phyloP scores from a whole-genome alignment of 2,797 vertebrate genomes.

The Pangasius larnaudii region DNA sequence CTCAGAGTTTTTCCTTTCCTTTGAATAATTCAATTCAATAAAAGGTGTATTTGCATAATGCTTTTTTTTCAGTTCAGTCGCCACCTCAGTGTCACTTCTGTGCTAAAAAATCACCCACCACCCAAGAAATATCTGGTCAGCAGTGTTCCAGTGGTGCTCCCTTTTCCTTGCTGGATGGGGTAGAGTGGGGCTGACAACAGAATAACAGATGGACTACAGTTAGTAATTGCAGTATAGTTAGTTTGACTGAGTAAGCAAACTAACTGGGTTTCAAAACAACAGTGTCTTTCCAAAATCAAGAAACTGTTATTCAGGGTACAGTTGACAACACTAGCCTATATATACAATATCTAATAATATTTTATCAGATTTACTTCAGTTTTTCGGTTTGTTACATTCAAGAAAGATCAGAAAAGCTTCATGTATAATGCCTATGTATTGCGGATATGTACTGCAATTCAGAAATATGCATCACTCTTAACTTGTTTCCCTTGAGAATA shows the following conservation, averaged over 20 bases:
- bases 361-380: background rate
- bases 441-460: background rate
- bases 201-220: background rate
- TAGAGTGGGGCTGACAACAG: background rate
- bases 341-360: background rate
- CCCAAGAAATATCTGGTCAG: background rate
- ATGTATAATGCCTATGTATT: background rate
- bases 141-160: background rate
- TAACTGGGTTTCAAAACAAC: background rate
- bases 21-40: background rate
- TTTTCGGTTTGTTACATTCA: background rate
- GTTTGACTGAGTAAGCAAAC: background rate
- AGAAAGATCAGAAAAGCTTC: background rate
- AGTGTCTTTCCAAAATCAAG: background rate
- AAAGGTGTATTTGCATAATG: background rate
- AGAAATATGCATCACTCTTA: no score
- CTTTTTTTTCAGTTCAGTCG: background rate
- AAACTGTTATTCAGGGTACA: background rate
- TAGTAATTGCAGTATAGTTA: background rate
- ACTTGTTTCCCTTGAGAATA: background rate
- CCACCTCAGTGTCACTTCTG: background rate
- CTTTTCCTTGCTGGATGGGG: background rate
- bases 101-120: background rate
- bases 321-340: background rate
- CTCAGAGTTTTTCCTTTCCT: background rate